Evolutionary conservation across 1,140 invertebrate genomes (phyloP), one percentile per base, ranked within the genome.

Genomic region (Rhagoletis zephyria): DNA sequence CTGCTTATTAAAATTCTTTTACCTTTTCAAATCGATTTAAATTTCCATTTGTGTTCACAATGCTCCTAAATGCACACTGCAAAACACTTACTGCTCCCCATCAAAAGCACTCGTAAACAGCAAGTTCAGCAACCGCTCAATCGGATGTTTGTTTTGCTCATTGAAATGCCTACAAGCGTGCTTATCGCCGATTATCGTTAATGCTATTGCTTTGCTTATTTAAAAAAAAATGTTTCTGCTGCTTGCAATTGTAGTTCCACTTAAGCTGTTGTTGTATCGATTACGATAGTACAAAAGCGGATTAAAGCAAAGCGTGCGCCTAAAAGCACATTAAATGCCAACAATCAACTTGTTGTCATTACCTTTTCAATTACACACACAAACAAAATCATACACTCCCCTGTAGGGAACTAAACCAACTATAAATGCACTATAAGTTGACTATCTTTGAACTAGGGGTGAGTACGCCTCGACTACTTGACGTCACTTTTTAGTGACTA

Each of bases 281-380:
- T 81, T 81, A 81, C 74, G 48, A 81, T n/a, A 74, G 16, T 74
- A 9, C 16, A 81, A 30, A 30, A 30, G 48, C 74, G 7, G 74
- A 81, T 81, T 56, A 81, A 12, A 2, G 19, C 74, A 81, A 81
- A 19, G 74, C 3, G 51, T 81, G 74, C 48, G 48, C 74, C 48
- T 56, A 81, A 81, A 81, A 81, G 74, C 74, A n/a, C 74, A 81
- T 56, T 56, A 81, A 81, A 51, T 6, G 74, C 16, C 48, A 59
- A n/a, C 74, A 56, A 56, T 81, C 48, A 48, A n/a, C n/a, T 67
- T 67, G 40, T 81, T 81, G 74, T 67, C 16, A 14, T 59, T 81
- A 81, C 16, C 16, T 56, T 81, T 59, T 81, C n/a, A 81, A 81
- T 81, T 59, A 48, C 42, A n/a, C 14, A n/a, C 48, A n/a, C n/a